Evolutionary conservation across 1,140 invertebrate genomes (phyloP), one percentile per base, ranked within the genome.

Genomic region (Drosophila willistoni): DNA sequence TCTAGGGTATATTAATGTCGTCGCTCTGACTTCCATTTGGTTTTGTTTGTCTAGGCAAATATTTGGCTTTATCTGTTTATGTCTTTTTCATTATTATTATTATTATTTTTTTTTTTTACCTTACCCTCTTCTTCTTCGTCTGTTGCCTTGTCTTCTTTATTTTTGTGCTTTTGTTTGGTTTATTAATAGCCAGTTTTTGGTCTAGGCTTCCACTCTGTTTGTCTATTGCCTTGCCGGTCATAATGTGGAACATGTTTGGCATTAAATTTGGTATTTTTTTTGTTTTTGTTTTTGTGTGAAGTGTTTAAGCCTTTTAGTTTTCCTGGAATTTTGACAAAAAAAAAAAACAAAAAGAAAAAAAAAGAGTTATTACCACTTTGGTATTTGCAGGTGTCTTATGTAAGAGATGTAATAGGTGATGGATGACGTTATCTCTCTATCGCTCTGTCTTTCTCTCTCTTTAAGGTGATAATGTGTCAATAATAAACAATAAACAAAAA

Each of bases 11-110:
- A 12, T 5, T 12, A 3, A 12, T 4, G 44, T 51, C 44, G 17
- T 19, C 0, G 17, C 44, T 67, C 14, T 39, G 34, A n/a, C 36
- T 42, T 62, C 25, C 14, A 54, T 42, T 61, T 17, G 54, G 36
- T 62, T 74, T 65, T 60, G 56, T 79, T 67, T 65, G 78, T 67
- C 33, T 74, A 68, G 55, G 63, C 81, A 83, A 83, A 83, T 83
- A 83, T 83, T 83, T 83, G 76, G 41, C 55, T 82, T 83, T 67
- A 73, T 64, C 55, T 74, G 64, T 63, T 63, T 62, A 41, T 59
- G 39, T 61, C 17, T 69, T 71, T 57, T 57, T 64, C 42, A 64
- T 64, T 57, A 39, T 25, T 13, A 13, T 39, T 39, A 54, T 64
- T 36, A 56, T 22, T 22, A 19, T 22, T 22, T 63, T 63, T 22